A percentile compares a stretch with the other conserved stretches of the same genome.
phyloP scores from a whole-genome alignment of 2,888 invertebrate genomes.

The Oscheius sp. region DNA sequence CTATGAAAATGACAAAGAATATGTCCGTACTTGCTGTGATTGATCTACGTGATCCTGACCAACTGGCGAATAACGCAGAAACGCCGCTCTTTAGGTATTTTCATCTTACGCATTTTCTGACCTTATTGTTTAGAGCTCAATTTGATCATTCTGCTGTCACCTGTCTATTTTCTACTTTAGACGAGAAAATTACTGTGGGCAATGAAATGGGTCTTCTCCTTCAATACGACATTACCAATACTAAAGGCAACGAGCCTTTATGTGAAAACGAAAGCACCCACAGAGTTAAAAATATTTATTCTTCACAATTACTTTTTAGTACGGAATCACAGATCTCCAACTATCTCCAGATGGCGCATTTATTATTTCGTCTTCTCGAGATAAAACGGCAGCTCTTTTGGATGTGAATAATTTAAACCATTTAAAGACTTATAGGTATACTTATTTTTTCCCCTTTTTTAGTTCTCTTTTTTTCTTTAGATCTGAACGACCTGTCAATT shows the following conservation, averaged over 20 bases:
- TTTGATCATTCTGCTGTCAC: constrained; percentile 58
- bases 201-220: constrained; percentile 77
- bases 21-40: constrained; percentile 78
- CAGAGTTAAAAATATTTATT: constrained; percentile 39
- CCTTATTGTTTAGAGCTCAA: constrained; percentile 38
- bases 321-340: constrained; percentile 93
- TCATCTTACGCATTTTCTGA: background rate
- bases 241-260: constrained; percentile 76
- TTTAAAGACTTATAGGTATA: constrained; percentile 90
- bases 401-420: constrained; percentile 88
- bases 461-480: too few relatives aligned
- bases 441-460: too few relatives aligned
- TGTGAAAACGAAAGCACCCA: constrained; percentile 72
- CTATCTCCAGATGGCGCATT: constrained; percentile 78
- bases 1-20: constrained; percentile 68
- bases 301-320: constrained; percentile 20
- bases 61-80: constrained; percentile 66
- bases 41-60: constrained; percentile 76
- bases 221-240: constrained; percentile 87
- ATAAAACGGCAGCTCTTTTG: constrained; percentile 87
- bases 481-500: constrained; percentile 94
- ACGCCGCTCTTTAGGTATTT: constrained; percentile 37
- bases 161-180: constrained; percentile 88
- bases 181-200: constrained; percentile 79
- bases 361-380: constrained; percentile 97